Evolutionary conservation across 2,113 vertebrate species (phyloP), one percentile per base, ranked within the genome.

Genomic region (Thalassoma bifasciatum): DNA sequence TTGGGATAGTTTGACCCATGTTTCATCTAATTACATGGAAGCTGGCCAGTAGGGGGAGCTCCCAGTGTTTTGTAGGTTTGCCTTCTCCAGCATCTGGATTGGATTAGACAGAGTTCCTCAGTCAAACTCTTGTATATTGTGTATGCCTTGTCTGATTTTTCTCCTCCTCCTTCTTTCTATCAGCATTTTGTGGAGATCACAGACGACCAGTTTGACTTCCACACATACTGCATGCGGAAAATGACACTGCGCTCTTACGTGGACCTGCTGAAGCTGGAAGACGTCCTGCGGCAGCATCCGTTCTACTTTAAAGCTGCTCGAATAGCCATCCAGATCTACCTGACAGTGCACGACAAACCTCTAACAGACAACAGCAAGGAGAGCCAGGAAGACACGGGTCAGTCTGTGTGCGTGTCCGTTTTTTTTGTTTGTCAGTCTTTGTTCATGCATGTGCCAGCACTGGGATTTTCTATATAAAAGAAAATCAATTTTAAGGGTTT

Each of bases 131-230:
- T 9, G 11, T 40, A 40, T 13, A 4, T 11, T 0, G n/a, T 11
- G 1, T 19, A 2, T 46, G 21, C 9, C 11, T 49, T 5, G 16
- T 0, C 23, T 16, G 37, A 8, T 23, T 2, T 2, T 11, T 34
- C 7, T 16, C 10, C 24, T 2, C 0, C 63, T n/a, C 14, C 8
- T 44, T 19, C 46, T 49, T 8, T 13, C 10, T 26, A 46, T 8
- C 90, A 99, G 97, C 97, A 99, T 95, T 99, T 99, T 94, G 97
- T 98, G 94, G 98, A 99, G 93, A 99, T 99, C 91, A 99, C 98
- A 2, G 98, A 99, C 26, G 97, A 99, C 94, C 98, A 99, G 93
- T 99, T 99, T 94, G 98, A 99, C 86, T 99, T 99, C 91, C 98
- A 99, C 87, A 99, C 98, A 5, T 99, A 99, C 93, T 99, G 97